Evolutionary conservation across 2,797 vertebrate genomes (phyloP).

Genomic region (Gastrophryne carolinensis): DNA sequence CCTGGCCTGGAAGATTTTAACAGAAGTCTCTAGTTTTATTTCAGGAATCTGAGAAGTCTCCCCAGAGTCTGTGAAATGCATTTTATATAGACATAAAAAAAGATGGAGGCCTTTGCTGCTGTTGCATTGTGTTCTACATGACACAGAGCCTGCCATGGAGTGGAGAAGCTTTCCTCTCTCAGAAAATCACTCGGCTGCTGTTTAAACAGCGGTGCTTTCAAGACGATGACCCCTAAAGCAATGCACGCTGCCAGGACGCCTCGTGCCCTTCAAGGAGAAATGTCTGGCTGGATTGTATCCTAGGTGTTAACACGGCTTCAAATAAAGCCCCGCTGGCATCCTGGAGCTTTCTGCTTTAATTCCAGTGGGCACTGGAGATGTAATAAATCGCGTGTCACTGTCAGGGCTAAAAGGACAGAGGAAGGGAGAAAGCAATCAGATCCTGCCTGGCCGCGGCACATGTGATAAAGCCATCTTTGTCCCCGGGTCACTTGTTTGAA

Average conservation of each 20-base stretch:
- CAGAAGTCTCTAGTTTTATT: slow-evolving; percentile 6
- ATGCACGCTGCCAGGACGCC: slow-evolving; percentile 25
- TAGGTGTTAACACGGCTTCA: slow-evolving; percentile 40
- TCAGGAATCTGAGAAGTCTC: background rate
- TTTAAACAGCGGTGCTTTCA: slow-evolving; percentile 40
- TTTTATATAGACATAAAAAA: slow-evolving; percentile 13
- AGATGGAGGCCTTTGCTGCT: background rate
- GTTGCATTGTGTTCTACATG: slow-evolving; percentile 6
- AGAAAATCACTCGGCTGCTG: slow-evolving; percentile 8
- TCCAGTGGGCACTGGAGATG: slow-evolving; percentile 29
- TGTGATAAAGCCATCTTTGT: slow-evolving; percentile 21
- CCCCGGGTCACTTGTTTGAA: slow-evolving; percentile 33
- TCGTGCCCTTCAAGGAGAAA: slow-evolving; percentile 37
- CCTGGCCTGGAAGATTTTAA: background rate
- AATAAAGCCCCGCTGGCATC: slow-evolving; percentile 41
- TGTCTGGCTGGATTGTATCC: slow-evolving; percentile 18
- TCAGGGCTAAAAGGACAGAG: slow-evolving; percentile 38
- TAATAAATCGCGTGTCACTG: slow-evolving; percentile 48
- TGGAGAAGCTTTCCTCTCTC: slow-evolving; percentile 15
- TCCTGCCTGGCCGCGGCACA: background rate
- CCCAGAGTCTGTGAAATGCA: background rate
- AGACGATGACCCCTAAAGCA: slow-evolving; percentile 42
- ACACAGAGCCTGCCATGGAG: slow-evolving; percentile 1
- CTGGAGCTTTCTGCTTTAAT: slow-evolving; percentile 44
- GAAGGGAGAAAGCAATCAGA: slow-evolving; percentile 23